These are phyloP conservation scores for Ellobius talpinus DNA, from an alignment of 2,113 vertebrate species.

Conservation along the genomic window DNA sequence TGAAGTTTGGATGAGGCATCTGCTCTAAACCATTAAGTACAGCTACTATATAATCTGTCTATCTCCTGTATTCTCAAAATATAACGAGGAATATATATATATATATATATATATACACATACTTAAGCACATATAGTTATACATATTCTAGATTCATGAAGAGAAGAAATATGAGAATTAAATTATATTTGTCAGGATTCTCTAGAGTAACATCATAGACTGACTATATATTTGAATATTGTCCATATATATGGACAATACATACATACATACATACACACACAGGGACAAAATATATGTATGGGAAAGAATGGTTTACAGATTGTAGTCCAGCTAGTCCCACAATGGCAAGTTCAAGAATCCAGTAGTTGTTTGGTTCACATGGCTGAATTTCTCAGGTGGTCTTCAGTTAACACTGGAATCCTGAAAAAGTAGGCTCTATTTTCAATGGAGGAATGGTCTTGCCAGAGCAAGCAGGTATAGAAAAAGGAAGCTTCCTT, in stretches of 20 bases:
- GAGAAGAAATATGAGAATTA: background rate
- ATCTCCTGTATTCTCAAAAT: background rate
- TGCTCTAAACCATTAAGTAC: background rate
- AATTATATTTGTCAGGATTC: background rate
- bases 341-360: background rate
- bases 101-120: background rate
- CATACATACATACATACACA: too few species aligned
- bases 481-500: background rate
- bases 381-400: background rate
- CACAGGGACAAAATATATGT: background rate
- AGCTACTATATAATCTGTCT: background rate
- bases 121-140: too few species aligned
- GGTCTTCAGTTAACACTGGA: background rate
- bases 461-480: background rate
- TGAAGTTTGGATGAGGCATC: background rate
- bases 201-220: background rate
- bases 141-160: too few species aligned
- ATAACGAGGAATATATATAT: background rate
- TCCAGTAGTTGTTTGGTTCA: background rate
- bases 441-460: background rate
- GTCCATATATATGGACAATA: background rate
- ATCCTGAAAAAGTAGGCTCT: background rate
- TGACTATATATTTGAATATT: background rate
- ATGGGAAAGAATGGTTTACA: background rate
- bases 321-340: background rate